Base-by-base conservation (phyloP, 2,888 invertebrate species). In the Galerucella pusilla region DNA sequence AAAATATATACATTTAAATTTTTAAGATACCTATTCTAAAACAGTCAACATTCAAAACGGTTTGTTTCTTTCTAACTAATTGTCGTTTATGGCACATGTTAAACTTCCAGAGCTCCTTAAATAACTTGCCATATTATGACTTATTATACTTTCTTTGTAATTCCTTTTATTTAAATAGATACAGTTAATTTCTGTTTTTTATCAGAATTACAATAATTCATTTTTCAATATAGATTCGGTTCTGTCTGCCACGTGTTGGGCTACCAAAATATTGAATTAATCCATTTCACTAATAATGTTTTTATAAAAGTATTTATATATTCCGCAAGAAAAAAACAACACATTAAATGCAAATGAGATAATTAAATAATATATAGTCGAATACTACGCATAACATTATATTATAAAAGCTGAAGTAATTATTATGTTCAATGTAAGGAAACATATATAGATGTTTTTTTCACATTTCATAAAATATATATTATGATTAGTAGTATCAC, bases 291-390 rank as follows among this genome's bases (percentile, higher is more conserved):
- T 52, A 52, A 52, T n/a, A 52, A 52, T 52, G 6, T 52, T n/a
- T 52, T 52, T 52, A 52, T 52, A 52, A 52, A n/a, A 52, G 52
- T 52, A 52, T 52, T 52, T 52, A 52, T 6, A 52, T 52, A 52
- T 52, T 52, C 52, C n/a, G 52, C 2, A 52, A 14, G 7, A 6
- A 52, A 52, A 52, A 52, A 52, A 52, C n/a, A n/a, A n/a, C 7
- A 42, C 35, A 42, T 42, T 52, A 52, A 7, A n/a, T n/a, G 6
- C 6, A 14, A 52, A 52, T 52, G 3, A 49, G 49, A 49, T 49
- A 49, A 12, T 49, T 49, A 49, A 49, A 46, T 46, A 49, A 46
- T 46, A 49, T 49, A 14, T 52, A 52, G 14, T 52, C 52, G 14
- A 52, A 6, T 52, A 52, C n/a, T n/a, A n/a, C 52, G 52, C 52